These are phyloP conservation scores for Drosophila guanche DNA, from an alignment of 1,140 invertebrate species.

Conservation along the genomic window DNA sequence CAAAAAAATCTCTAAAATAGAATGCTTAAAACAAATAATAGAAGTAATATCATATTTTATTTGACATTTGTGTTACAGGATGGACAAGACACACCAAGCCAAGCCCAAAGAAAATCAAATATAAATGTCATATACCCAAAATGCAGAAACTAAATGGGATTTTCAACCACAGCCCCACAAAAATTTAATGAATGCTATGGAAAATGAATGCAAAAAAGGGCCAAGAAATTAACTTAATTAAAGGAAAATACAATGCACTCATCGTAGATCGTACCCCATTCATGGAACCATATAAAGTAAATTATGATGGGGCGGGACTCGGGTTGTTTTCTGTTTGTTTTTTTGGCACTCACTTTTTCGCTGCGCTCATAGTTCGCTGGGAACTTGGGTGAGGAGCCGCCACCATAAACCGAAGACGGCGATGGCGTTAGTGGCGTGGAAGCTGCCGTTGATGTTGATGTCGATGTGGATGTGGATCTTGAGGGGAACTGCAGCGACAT, in stretches of 20 bases:
- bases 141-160: slow-evolving; percentile 6
- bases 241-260: slow-evolving; percentile 45
- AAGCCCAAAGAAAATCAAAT: slow-evolving; percentile 29
- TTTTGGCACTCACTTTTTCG: slow-evolving; percentile 80
- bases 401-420: slow-evolving; percentile 58
- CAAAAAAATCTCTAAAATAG: too few species aligned
- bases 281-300: slow-evolving; percentile 53
- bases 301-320: slow-evolving; percentile 41
- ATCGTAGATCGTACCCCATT: slow-evolving; percentile 32
- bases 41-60: too few species aligned
- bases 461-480: slow-evolving; percentile 27
- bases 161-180: slow-evolving; percentile 11
- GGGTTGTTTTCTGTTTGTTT: slow-evolving; percentile 22
- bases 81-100: slow-evolving; percentile 9
- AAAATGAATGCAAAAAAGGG: slow-evolving; percentile 24
- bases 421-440: slow-evolving; percentile 60
- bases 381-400: slow-evolving; percentile 65
- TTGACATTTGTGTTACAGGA: not conserved
- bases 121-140: slow-evolving; percentile 42
- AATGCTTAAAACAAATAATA: not conserved
- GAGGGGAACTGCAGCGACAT: slow-evolving; percentile 61
- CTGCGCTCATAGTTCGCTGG: slow-evolving; percentile 81
- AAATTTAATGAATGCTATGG: slow-evolving; percentile 40
- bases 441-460: slow-evolving; percentile 30
- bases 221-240: slow-evolving; percentile 46